Conservation (phyloP, 2,797 vertebrate species). For the Cephalopachus bancanus region DNA sequence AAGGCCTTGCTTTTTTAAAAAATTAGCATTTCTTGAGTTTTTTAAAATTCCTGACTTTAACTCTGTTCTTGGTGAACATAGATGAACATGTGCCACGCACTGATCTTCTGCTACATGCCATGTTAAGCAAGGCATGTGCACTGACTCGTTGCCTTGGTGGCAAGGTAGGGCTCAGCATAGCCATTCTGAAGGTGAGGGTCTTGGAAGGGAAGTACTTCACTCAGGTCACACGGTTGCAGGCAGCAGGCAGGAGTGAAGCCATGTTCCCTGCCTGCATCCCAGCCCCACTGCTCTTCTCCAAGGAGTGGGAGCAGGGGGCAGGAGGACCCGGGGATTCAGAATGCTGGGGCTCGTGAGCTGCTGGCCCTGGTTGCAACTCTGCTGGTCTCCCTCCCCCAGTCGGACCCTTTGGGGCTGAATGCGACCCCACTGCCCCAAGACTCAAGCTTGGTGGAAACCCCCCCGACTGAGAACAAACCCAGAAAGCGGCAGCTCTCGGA, state of each 20-base stretch:
- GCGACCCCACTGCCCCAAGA: constrained; percentile 94
- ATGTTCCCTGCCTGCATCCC: background rate
- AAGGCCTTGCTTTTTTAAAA: background rate
- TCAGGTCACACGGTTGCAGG: background rate
- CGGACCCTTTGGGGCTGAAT: constrained; percentile 97
- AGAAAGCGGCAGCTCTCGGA: constrained; percentile 95
- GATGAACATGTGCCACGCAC: background rate
- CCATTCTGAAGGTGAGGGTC: constrained; percentile 8
- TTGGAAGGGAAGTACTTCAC: background rate
- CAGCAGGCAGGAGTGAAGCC: background rate
- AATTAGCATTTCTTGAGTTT: constrained; percentile 27
- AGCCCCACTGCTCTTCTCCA: background rate
- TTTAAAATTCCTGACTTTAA: background rate
- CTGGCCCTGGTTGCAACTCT: background rate
- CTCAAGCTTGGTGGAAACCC: constrained; percentile 85
- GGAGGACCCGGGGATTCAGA: background rate
- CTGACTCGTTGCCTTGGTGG: background rate
- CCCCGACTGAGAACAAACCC: constrained; percentile 92
- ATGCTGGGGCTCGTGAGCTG: background rate
- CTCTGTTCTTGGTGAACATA: constrained; percentile 29
- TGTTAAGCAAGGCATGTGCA: background rate
- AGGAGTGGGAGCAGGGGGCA: background rate
- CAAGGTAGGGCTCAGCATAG: background rate
- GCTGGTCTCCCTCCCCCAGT: constrained; percentile 89
- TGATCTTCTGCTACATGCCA: background rate